Evolutionary conservation across 53 echinoderm and acorn worm genomes (phyloP), one percentile per base, ranked within the genome.

Genomic region (Temnopleurus reevesii): DNA sequence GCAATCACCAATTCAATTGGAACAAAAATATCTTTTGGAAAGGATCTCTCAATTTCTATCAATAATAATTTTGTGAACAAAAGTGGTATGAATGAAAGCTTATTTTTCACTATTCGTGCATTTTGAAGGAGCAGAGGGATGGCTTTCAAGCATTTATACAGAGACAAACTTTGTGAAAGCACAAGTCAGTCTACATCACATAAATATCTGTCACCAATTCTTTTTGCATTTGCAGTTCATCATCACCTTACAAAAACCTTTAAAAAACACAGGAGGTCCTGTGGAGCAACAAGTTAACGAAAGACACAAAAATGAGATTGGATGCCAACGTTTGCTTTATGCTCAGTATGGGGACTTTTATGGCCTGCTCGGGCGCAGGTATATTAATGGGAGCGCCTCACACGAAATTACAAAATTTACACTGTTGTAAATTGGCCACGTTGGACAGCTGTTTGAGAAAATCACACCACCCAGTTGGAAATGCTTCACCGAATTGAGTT

Each of bases 331-430:
- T 7, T 7, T 1, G 71, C 41, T 41, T 71, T 18, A 21, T 2
- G 23, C 71, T 71, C 71, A 41, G 71, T 71, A 71, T 71, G 71
- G 71, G 41, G 71, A 71, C 41, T 71, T 65, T 71, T 19, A 71
- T 38, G 71, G 23, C 38, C 71, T 36, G 71, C 38, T 41, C 71
- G 41, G 71, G 8, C 21, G 71, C 38, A 33, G 71, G 41, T 43
- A n/a, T 23, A 63, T 12, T 26, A 21, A 71, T 2, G 21, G 71
- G n/a, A 38, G 38, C 41, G 19, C 36, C 30, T 2, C 71, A 71
- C 38, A 71, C 28, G 43, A 49, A 28, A 83, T 83, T 53, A 83
- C 33, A 35, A 83, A 83, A 83, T 56, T 83, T 83, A 83, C 83
- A 83, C 57, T 35, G 53, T 56, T 83, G 83, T 53, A 53, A 83